Conservation (phyloP, 2,113 vertebrate genomes). For the Crypturellus undulatus region DNA sequence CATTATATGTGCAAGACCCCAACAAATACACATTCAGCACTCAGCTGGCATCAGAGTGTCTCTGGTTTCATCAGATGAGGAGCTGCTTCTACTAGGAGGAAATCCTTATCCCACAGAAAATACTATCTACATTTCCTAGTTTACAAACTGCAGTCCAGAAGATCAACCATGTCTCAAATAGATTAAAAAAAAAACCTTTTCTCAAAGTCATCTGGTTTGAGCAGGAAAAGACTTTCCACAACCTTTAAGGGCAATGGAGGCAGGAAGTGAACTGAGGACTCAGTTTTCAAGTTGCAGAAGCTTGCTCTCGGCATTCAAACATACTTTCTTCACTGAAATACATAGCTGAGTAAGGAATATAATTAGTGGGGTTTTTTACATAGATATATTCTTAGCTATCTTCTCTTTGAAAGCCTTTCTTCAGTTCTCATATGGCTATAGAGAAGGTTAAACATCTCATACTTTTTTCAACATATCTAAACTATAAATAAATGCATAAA, state of each 20-base stretch:
- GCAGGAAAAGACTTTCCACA: not conserved
- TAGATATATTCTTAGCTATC: not conserved
- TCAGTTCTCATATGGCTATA: not conserved
- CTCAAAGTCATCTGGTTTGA: not conserved
- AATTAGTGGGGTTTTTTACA: not conserved
- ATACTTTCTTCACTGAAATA: not conserved
- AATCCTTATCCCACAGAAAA: not conserved
- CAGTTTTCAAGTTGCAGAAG: not conserved
- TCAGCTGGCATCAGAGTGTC: not conserved
- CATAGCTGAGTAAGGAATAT: not conserved
- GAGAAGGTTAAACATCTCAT: not conserved
- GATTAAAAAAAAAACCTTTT: not conserved
- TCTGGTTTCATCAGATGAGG: not conserved
- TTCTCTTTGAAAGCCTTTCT: not conserved
- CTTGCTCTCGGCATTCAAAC: not conserved
- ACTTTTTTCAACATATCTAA: not conserved
- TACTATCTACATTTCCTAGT: not conserved
- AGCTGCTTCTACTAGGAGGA: not conserved
- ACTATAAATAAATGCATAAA: constrained; percentile 37
- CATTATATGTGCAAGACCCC: fast-evolving
- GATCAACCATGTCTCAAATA: not conserved
- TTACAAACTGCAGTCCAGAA: not conserved
- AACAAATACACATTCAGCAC: not conserved
- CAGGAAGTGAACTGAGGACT: not conserved
- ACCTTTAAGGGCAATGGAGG: not conserved